Conservation (phyloP, 2,797 vertebrate species). For the Cuniculus paca region DNA sequence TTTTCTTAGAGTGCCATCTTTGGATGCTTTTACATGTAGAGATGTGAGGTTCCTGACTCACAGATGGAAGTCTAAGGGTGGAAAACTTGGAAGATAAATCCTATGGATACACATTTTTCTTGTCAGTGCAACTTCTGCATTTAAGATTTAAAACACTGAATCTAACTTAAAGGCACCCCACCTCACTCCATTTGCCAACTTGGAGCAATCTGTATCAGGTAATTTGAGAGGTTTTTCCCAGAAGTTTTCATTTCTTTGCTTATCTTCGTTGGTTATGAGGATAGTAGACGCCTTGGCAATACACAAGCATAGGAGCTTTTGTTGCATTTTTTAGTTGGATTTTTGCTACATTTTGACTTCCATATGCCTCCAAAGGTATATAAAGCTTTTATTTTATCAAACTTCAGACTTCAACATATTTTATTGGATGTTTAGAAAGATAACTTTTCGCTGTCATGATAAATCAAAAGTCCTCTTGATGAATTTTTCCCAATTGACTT, state of each 20-base stretch:
- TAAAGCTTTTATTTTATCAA: neutral
- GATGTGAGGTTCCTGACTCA: neutral
- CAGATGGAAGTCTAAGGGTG: neutral
- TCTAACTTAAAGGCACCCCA: neutral
- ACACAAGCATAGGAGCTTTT: neutral
- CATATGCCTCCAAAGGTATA: neutral
- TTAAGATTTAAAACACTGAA: neutral
- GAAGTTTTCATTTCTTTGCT: neutral
- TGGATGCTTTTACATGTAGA: neutral
- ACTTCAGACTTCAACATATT: neutral
- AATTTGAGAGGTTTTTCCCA: neutral
- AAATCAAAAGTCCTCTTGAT: neutral
- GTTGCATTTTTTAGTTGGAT: neutral
- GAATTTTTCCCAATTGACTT: neutral
- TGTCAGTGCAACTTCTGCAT: neutral
- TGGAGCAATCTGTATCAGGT: neutral
- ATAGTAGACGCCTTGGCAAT: neutral
- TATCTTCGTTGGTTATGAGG: neutral
- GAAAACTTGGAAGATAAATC: neutral
- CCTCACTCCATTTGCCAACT: neutral
- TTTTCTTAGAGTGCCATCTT: neutral
- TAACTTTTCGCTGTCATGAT: neutral
- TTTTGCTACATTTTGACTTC: constrained; percentile 4
- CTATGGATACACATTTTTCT: neutral
- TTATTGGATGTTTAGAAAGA: neutral